Percentiles rank a stretch among this genome's conserved stretches.
Conservation (phyloP, 1,140 invertebrate genomes). For the Habropoda laboriosa region DNA sequence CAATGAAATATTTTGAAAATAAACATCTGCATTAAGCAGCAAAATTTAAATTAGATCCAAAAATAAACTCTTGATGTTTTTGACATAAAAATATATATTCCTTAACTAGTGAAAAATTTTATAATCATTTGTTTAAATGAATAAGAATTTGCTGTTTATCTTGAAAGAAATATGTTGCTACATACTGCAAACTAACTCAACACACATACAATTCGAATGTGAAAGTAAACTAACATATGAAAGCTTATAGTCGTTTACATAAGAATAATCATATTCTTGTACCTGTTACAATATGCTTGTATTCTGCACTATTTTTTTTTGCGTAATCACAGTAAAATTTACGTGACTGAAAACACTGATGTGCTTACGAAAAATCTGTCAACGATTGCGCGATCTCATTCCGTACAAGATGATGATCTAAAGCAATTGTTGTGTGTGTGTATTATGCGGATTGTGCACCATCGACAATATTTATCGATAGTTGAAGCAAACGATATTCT, state of each 20-base stretch:
- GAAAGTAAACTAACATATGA: constrained; percentile 20
- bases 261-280: not conserved
- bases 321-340: not conserved
- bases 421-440: not conserved
- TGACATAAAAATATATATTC: not conserved
- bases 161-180: constrained; percentile 8
- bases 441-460: not conserved
- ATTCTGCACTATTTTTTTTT: not conserved
- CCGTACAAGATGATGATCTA: constrained; percentile 4
- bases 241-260: constrained; percentile 26
- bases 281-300: constrained; percentile 3
- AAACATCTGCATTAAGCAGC: not conserved
- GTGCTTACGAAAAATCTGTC: constrained; percentile 42
- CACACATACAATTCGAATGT: not conserved
- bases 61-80: not conserved
- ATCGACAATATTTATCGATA: constrained; percentile 17
- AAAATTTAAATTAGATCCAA: not conserved
- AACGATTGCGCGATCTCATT: constrained; percentile 44
- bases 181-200: not conserved
- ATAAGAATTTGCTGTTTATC: not conserved
- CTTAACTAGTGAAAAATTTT: not conserved
- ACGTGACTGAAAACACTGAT: not conserved
- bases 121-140: not conserved
- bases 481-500: not conserved
- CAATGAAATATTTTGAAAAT: not conserved